A percentile compares a stretch with the other conserved stretches of the same genome.
Evolutionary conservation across 2,113 vertebrate genomes (phyloP).

Genomic region (Spea multiplicata): DNA sequence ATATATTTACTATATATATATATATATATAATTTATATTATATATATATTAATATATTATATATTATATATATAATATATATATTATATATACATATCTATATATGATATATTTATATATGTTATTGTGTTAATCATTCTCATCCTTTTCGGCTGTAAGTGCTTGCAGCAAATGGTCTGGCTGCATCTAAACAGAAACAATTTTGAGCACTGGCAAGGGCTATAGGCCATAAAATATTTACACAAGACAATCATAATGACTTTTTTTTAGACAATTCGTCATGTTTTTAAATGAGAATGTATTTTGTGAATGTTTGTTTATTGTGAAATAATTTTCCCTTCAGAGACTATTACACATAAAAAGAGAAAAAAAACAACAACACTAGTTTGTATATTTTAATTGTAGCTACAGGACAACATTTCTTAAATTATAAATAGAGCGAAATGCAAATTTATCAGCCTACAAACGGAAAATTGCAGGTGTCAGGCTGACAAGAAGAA

Average conservation of each 20-base stretch:
- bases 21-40: too few species aligned
- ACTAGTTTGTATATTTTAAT: too few species aligned
- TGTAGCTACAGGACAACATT: too few species aligned
- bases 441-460: too few species aligned
- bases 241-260: background rate
- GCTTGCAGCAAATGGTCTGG: background rate
- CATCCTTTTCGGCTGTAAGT: background rate
- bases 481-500: background rate
- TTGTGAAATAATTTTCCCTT: background rate
- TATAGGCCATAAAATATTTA: background rate
- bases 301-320: background rate
- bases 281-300: background rate
- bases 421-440: too few species aligned
- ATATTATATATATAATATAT: too few species aligned
- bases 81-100: too few species aligned
- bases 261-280: background rate
- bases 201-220: background rate
- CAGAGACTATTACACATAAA: background rate
- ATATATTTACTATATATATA: too few species aligned
- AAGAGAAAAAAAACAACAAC: too few species aligned
- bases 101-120: too few species aligned
- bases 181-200: background rate
- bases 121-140: too few species aligned
- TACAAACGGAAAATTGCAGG: background rate
- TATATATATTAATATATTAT: too few species aligned